Evolutionary conservation across 2,113 vertebrate genomes (phyloP), one percentile per base, ranked within the genome.

Genomic region (Leptobrachium leishanense): DNA sequence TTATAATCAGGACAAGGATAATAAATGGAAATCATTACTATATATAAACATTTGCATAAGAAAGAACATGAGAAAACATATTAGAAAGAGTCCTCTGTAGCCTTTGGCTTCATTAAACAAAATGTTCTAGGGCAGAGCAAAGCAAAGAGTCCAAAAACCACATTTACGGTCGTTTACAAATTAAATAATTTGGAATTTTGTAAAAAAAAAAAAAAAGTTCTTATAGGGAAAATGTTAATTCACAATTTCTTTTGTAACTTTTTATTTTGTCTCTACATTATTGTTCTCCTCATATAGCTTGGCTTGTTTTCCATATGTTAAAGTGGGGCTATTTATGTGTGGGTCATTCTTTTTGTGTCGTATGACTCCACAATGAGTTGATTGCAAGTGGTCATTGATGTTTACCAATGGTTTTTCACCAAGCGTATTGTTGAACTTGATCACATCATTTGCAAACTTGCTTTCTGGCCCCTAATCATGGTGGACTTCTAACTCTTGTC

Each of bases 21-120:
- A 79, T 72, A 73, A 79, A 72, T 79, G 77, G 53, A 79, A 79
- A 79, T 79, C 54, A 67, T 73, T 66, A 79, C 77, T 79, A 63
- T 72, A 79, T 67, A 79, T 63, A 73, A 57, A 73, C 70, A 79
- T 79, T 67, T 74, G 62, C 77, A 79, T 73, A 79, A 67, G 46
- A 74, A 74, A 79, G 77, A 73, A 63, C 70, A n/a, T 42, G 62
- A 63, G n/a, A 72, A 53, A 59, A 41, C 67, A 68, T 79, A 79
- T 79, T 67, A 68, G 62, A 68, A 67, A 79, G 20, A 31, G 77
- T 12, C 77, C 63, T 57, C n/a, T 43, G 40, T 57, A 79, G 70
- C 70, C 70, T 67, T 73, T 79, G 63, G 77, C 71, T 73, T 74
- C 63, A 72, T 63, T 70, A 67, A 63, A 70, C 68, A 77, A 53